Percentiles rank a stretch among this genome's conserved stretches.
phyloP scores from a whole-genome alignment of 2,113 vertebrate species.

The Pygoscelis antarcticus region DNA sequence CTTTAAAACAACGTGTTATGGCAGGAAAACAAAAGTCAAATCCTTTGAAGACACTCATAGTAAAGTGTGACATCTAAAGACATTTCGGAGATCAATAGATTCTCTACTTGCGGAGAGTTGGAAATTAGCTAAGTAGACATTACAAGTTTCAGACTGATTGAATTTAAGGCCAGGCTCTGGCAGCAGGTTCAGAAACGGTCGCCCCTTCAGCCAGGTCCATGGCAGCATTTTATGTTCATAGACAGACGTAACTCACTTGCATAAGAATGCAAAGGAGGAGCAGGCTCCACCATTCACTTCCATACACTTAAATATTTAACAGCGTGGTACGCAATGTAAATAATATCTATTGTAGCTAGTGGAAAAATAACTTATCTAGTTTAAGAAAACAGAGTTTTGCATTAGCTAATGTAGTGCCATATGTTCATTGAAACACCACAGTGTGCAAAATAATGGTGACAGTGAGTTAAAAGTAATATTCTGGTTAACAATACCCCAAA shows the following conservation, averaged over 20 bases:
- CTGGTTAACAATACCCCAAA: slow-evolving; percentile 68
- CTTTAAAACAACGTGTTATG: slow-evolving; percentile 67
- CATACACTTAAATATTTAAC: neutral
- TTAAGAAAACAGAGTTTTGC: slow-evolving; percentile 58
- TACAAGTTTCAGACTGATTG: neutral
- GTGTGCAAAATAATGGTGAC: slow-evolving; percentile 62
- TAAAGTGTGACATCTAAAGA: neutral
- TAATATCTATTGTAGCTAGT: neutral
- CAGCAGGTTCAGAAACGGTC: neutral
- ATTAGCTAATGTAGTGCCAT: slow-evolving; percentile 66
- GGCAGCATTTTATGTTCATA: rapidly evolving
- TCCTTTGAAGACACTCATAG: neutral
- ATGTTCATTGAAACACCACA: slow-evolving; percentile 70
- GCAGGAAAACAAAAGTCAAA: neutral
- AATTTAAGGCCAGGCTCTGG: neutral
- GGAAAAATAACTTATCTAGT: slow-evolving; percentile 35
- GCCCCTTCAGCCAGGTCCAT: neutral
- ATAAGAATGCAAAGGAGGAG: neutral
- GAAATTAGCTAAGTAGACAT: neutral
- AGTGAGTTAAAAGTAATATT: slow-evolving; percentile 69
- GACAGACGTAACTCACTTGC: neutral
- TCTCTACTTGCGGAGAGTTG: neutral
- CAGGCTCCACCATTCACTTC: neutral
- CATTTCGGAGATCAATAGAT: neutral
- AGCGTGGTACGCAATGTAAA: rapidly evolving